Conservation (phyloP, 2,113 vertebrate genomes). For the Noctilio leporinus region DNA sequence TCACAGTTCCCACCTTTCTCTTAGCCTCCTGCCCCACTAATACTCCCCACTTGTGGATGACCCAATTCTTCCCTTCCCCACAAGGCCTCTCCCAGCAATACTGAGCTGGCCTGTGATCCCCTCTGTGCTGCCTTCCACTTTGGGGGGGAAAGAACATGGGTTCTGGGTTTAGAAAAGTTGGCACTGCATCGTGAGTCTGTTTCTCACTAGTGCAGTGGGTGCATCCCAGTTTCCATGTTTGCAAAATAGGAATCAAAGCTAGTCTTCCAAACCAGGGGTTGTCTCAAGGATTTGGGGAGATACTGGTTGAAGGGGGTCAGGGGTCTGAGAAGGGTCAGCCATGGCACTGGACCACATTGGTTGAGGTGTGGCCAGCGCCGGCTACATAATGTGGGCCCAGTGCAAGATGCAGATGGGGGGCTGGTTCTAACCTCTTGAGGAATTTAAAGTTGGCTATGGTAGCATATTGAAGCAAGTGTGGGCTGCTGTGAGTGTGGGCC, state of each 20-base stretch:
- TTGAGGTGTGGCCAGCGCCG: fast-evolving
- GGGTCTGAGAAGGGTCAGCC: neutral
- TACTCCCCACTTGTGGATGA: too few species aligned
- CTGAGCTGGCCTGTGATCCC: neutral
- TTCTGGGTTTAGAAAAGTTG: neutral
- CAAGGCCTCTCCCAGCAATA: neutral
- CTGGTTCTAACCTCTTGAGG: neutral
- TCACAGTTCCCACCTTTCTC: neutral
- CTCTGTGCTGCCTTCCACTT: neutral
- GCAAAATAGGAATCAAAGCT: neutral
- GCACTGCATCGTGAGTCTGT: neutral
- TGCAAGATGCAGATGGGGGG: neutral
- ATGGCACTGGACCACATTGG: neutral
- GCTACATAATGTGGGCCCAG: too few species aligned
- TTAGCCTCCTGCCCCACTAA: neutral
- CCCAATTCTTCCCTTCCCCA: neutral
- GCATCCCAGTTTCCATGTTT: neutral
- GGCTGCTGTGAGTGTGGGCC: fast-evolving
- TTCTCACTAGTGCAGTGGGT: fast-evolving
- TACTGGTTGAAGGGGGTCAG: neutral
- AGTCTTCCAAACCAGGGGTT: neutral
- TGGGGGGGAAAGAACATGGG: fast-evolving
- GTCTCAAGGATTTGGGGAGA: neutral
- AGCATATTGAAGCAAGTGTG: fast-evolving
- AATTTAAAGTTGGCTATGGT: neutral